Evolutionary conservation across 2,113 vertebrate genomes (phyloP).

Genomic region (Ophiodon elongatus): DNA sequence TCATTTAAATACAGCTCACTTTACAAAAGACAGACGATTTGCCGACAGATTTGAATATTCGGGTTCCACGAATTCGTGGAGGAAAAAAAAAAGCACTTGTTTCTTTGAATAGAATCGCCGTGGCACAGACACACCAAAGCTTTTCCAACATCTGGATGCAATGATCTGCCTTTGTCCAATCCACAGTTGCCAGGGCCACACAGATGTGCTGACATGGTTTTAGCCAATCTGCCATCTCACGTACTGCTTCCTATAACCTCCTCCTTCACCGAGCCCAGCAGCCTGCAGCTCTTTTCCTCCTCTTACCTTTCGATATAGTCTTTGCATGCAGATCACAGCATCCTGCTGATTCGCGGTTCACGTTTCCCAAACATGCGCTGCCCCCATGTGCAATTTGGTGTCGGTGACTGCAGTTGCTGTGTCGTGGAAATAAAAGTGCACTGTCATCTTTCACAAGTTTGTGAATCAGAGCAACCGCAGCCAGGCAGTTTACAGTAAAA

Average conservation of each 20-base stretch:
- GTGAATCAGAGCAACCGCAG: conserved; percentile 64
- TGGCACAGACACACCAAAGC: conserved; percentile 31
- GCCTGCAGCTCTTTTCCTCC: conserved; percentile 25
- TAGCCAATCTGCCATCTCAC: conserved; percentile 66
- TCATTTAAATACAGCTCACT: conserved; percentile 12
- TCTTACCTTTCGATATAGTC: conserved; percentile 7
- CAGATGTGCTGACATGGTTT: conserved; percentile 74
- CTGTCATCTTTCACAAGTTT: conserved; percentile 62
- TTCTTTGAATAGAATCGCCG: conserved; percentile 27
- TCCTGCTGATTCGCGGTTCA: conserved; percentile 46
- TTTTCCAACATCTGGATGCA: conserved; percentile 72
- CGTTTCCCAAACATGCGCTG: conserved; percentile 52
- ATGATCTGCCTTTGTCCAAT: conserved; percentile 57
- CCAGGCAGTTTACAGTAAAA: conserved; percentile 62
- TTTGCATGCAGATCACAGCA: conserved; percentile 29
- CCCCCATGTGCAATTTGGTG: conserved; percentile 53
- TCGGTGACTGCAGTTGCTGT: conserved; percentile 32
- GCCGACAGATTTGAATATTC: conserved; percentile 42
- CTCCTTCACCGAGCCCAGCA: conserved; percentile 38
- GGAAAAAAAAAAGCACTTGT: conserved; percentile 32
- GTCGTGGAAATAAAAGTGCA: conserved; percentile 62
- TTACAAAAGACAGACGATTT: conserved; percentile 44
- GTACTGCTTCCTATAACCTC: conserved; percentile 47
- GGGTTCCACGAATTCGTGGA: conserved; percentile 16
- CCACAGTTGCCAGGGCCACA: conserved; percentile 66